Evolutionary conservation across 2,113 vertebrate species (phyloP).

Genomic region (Hyla sarda): DNA sequence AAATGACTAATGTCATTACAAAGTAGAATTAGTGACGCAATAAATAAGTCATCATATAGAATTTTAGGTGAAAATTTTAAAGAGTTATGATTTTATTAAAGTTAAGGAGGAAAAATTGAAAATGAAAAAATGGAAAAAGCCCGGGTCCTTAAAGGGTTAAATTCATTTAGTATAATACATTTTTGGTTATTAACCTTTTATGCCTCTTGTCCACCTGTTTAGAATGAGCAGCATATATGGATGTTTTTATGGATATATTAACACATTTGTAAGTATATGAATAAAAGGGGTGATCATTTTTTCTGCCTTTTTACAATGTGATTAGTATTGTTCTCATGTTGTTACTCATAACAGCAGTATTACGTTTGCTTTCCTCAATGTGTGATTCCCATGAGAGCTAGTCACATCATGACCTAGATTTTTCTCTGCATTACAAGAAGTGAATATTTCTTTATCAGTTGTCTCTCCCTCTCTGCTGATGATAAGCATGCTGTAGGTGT

Average conservation of each 20-base stretch:
- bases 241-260: too few species aligned
- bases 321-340: conserved; percentile 18
- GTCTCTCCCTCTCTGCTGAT: conserved; percentile 31
- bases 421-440: conserved; percentile 23
- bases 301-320: background rate
- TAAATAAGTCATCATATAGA: too few species aligned
- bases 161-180: background rate
- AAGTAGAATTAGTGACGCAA: too few species aligned
- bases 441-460: conserved; percentile 35
- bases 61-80: too few species aligned
- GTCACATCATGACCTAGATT: conserved; percentile 42
- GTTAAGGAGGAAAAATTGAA: too few species aligned
- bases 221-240: too few species aligned
- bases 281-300: background rate
- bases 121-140: too few species aligned
- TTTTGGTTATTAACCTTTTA: background rate
- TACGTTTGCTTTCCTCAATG: conserved; percentile 21
- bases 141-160: too few species aligned
- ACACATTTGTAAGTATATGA: background rate
- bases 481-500: conserved; percentile 37
- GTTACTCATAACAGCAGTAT: conserved; percentile 6
- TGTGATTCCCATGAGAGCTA: conserved; percentile 7
- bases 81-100: too few species aligned
- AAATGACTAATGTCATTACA: too few species aligned
- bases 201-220: background rate